Evolutionary conservation across 2,797 vertebrate genomes (phyloP).

Genomic region (Peromyscus aztecus): DNA sequence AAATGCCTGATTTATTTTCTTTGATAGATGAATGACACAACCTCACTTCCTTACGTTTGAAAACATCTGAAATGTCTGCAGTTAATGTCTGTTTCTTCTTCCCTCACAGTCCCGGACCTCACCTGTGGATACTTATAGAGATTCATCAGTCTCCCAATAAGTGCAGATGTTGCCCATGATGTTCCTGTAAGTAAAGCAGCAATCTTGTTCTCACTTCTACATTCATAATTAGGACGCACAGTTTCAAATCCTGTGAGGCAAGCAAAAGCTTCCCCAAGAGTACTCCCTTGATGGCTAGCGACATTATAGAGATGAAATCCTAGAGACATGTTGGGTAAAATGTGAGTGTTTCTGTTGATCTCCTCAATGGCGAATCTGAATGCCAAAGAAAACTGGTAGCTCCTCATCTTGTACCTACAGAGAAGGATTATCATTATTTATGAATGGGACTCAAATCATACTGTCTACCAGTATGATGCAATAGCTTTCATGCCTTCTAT

Average conservation of each 20-base stretch:
- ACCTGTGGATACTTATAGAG: neutral
- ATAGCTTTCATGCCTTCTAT: neutral
- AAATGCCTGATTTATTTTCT: neutral
- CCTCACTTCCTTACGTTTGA: neutral
- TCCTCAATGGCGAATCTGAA: neutral
- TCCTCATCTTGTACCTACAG: neutral
- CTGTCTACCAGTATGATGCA: neutral
- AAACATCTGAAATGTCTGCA: neutral
- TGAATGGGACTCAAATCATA: neutral
- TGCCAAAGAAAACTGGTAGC: neutral
- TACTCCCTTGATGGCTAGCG: fast-evolving
- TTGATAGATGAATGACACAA: neutral
- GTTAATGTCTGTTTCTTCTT: too few species aligned
- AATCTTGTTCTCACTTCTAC: neutral
- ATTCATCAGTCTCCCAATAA: neutral
- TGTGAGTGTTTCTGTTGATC: neutral
- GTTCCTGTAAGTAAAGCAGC: neutral
- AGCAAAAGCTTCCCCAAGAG: neutral
- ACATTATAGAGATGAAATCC: neutral
- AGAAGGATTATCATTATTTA: neutral
- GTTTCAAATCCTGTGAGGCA: neutral
- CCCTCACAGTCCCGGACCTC: neutral
- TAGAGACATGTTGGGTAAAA: neutral
- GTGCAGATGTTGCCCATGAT: neutral
- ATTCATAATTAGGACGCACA: neutral